A percentile compares a stretch with the other conserved stretches of the same genome.
These are phyloP conservation scores for Leptinotarsa rubiginosa DNA, from an alignment of 2,888 invertebrate genomes.

Conservation along the genomic window DNA sequence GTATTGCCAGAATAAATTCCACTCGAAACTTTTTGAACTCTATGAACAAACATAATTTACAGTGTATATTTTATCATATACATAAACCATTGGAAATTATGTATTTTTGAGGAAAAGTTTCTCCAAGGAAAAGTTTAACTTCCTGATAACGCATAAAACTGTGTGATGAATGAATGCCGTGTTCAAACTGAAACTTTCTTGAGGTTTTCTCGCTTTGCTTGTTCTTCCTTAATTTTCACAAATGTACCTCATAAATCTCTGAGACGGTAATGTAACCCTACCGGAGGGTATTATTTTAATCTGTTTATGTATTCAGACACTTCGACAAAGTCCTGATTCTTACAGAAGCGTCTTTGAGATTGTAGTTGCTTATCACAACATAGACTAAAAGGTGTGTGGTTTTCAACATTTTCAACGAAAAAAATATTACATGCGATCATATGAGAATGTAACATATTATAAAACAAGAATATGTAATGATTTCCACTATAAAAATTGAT, in stretches of 20 bases:
- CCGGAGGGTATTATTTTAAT: constrained; percentile 18
- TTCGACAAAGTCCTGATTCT: background rate
- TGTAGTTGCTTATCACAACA: background rate
- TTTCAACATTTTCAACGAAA: no score
- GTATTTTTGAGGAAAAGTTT: constrained; percentile 52
- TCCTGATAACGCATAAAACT: constrained; percentile 59
- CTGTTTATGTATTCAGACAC: constrained; percentile 24
- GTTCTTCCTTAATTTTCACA: constrained; percentile 61
- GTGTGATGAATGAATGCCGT: constrained; percentile 58
- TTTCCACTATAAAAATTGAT: no score
- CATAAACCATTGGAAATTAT: constrained; percentile 51
- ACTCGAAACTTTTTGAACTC: constrained; percentile 9
- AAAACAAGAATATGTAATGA: no score
- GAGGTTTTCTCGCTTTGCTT: constrained; percentile 59
- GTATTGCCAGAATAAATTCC: constrained; percentile 1
- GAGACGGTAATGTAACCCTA: constrained; percentile 13
- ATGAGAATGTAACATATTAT: no score
- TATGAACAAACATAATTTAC: constrained; percentile 21
- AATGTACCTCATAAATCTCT: constrained; percentile 61
- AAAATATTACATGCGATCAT: no score
- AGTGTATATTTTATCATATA: constrained; percentile 37
- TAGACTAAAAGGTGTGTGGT: no score
- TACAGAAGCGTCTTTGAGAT: background rate
- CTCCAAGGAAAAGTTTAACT: constrained; percentile 49
- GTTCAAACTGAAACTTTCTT: constrained; percentile 60